Evolutionary conservation across 1,140 invertebrate genomes (phyloP).

Genomic region (Drosophila repleta): DNA sequence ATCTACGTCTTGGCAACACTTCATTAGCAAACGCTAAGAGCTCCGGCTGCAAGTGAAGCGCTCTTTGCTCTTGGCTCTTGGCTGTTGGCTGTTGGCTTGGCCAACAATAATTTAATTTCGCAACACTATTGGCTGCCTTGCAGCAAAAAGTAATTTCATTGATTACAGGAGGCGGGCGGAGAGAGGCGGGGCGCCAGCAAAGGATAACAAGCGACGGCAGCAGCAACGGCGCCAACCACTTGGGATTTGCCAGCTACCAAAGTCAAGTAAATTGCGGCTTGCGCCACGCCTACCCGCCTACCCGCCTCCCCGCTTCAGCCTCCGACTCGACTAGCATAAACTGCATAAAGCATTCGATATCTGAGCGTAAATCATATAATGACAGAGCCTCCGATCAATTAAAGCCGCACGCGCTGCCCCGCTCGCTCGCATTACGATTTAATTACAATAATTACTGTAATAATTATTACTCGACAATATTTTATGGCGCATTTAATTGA

Average conservation of each 20-base stretch:
- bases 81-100: constrained; percentile 10
- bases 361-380: constrained; percentile 48
- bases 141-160: constrained; percentile 80
- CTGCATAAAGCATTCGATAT: constrained; percentile 48
- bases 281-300: no score
- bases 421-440: no score
- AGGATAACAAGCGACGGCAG: constrained; percentile 66
- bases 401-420: no score
- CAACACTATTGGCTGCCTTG: constrained; percentile 72
- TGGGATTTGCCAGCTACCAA: constrained; percentile 49
- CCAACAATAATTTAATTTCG: constrained; percentile 78
- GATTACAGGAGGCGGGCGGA: constrained; percentile 49
- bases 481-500: no score
- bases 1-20: constrained; percentile 65
- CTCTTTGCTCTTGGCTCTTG: neutral
- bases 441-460: neutral
- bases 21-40: constrained; percentile 72
- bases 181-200: constrained; percentile 44
- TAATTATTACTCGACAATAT: neutral
- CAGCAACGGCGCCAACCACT: constrained; percentile 58
- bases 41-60: constrained; percentile 11
- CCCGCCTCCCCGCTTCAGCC: no score
- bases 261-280: constrained; percentile 7
- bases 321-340: constrained; percentile 43
- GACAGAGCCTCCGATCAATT: constrained; percentile 27